A percentile compares a stretch with the other conserved stretches of the same genome.
Evolutionary conservation across 2,797 vertebrate species (phyloP).

Genomic region (Etheostoma perlongum): DNA sequence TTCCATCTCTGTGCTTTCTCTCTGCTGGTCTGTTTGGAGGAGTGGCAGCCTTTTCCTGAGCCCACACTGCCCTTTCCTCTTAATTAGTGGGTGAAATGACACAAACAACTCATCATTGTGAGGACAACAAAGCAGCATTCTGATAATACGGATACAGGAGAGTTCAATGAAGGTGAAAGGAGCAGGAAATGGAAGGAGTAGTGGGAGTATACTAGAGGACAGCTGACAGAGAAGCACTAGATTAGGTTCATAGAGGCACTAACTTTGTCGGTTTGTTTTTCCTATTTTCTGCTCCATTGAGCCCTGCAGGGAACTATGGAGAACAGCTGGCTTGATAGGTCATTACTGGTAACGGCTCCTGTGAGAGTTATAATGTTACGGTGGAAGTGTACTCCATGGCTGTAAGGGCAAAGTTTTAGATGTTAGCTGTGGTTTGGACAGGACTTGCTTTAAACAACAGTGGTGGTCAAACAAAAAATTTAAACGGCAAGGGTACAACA

Average conservation of each 20-base stretch:
- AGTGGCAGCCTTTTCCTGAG: constrained; percentile 38
- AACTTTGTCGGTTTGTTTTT: constrained; percentile 62
- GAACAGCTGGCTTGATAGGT: constrained; percentile 53
- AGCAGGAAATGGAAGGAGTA: constrained; percentile 17
- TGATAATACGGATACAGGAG: constrained; percentile 37
- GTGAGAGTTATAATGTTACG: constrained; percentile 44
- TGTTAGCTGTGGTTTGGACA: constrained; percentile 30
- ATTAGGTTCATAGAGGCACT: constrained; percentile 43
- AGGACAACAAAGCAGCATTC: constrained; percentile 23
- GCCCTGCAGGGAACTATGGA: constrained; percentile 52
- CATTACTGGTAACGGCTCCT: constrained; percentile 59
- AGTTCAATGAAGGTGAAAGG: constrained; percentile 49
- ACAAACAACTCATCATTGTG: constrained; percentile 42
- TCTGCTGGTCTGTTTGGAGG: constrained; percentile 37
- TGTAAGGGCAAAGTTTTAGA: constrained; percentile 49
- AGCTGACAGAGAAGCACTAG: constrained; percentile 24
- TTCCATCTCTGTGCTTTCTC: constrained; percentile 16
- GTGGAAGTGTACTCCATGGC: constrained; percentile 32
- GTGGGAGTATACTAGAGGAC: constrained; percentile 13
- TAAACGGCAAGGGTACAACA: neutral
- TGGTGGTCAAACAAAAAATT: constrained; percentile 10
- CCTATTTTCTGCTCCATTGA: constrained; percentile 73
- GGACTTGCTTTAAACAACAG: constrained; percentile 27
- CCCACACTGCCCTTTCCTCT: constrained; percentile 54
- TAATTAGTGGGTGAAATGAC: constrained; percentile 60